A percentile compares a stretch with the other conserved stretches of the same genome.
phyloP scores from a whole-genome alignment of 2,797 vertebrate genomes.

The Vireo griseus region DNA sequence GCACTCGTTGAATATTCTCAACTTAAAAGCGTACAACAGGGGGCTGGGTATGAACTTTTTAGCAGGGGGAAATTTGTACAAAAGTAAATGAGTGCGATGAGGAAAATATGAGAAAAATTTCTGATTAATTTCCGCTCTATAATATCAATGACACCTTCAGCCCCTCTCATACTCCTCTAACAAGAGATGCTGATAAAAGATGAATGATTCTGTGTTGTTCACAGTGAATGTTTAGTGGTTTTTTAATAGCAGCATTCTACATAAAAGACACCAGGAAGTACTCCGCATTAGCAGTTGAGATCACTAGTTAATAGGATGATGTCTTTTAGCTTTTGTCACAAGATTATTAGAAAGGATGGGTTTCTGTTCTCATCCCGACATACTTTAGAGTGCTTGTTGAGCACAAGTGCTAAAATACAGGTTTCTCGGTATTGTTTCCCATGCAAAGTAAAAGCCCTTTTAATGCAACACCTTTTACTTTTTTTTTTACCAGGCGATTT shows the following conservation, averaged over 20 bases:
- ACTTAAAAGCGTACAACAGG: constrained; percentile 85
- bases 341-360: constrained; percentile 98
- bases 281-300: constrained; percentile 95
- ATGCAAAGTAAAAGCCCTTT: constrained; percentile 79
- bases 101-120: constrained; percentile 85
- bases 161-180: constrained; percentile 82
- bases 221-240: constrained; percentile 88
- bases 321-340: constrained; percentile 99
- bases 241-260: constrained; percentile 90
- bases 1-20: constrained; percentile 88
- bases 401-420: constrained; percentile 90
- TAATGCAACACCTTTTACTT: constrained; percentile 92
- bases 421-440: constrained; percentile 82
- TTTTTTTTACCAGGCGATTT: constrained; percentile 87
- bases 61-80: constrained; percentile 80
- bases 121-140: constrained; percentile 89
- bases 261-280: constrained; percentile 92
- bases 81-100: constrained; percentile 85
- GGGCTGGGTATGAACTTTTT: constrained; percentile 85
- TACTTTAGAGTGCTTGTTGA: constrained; percentile 91
- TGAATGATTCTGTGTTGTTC: constrained; percentile 87
- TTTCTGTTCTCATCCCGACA: constrained; percentile 86
- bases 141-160: constrained; percentile 95
- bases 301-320: constrained; percentile 99
- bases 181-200: constrained; percentile 95